Percentiles rank a stretch among this genome's conserved stretches.
Conservation (phyloP, 2,113 vertebrate genomes). For the Zingel zingel region DNA sequence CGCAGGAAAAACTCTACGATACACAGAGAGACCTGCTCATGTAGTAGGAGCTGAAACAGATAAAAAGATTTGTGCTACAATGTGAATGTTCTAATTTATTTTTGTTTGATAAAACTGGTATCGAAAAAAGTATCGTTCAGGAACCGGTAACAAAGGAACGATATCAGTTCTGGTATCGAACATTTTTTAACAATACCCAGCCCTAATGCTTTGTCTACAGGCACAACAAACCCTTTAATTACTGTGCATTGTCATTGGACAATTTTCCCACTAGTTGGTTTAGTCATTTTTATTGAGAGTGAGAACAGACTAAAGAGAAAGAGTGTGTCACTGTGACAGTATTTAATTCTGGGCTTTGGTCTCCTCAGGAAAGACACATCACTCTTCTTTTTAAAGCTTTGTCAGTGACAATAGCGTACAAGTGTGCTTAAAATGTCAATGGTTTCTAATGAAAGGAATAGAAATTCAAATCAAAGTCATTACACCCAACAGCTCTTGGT, state of each 20-base stretch:
- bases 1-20: no score
- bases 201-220: not conserved
- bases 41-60: no score
- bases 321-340: not conserved
- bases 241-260: not conserved
- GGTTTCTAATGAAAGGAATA: slow-evolving; percentile 69
- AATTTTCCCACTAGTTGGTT: slow-evolving; percentile 1
- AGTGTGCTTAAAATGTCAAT: slow-evolving; percentile 75
- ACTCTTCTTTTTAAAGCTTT: slow-evolving; percentile 66
- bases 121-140: no score
- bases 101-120: no score
- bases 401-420: slow-evolving; percentile 38
- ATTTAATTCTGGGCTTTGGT: slow-evolving; percentile 38
- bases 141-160: no score
- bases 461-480: slow-evolving; percentile 69
- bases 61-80: no score
- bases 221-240: slow-evolving; percentile 8
- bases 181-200: no score
- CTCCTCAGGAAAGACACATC: slow-evolving; percentile 42
- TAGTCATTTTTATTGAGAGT: slow-evolving; percentile 4
- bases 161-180: no score
- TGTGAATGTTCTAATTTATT: no score
- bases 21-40: no score
- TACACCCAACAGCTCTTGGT: slow-evolving; percentile 36
- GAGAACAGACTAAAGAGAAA: not conserved